Base-by-base conservation (phyloP, 2,797 vertebrate species). In the Limnodromus scolopaceus region DNA sequence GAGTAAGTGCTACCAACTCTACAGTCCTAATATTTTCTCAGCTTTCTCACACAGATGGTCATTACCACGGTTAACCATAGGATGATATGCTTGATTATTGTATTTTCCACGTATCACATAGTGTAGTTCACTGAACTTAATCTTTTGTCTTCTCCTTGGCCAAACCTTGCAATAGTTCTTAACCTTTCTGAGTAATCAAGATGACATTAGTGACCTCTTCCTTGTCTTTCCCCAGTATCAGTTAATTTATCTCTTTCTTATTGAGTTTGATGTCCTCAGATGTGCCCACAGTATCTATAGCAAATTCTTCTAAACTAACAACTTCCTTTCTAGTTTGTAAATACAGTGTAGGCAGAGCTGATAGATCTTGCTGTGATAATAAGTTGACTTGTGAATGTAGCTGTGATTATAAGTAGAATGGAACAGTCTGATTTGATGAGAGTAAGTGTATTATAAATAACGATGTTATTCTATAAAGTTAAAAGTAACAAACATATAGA, bases 351-450 rank as follows among this genome's bases (percentile, higher is more conserved):
- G 89, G 96, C 90, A 90, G 93, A 96, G 87, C 71, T 96, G 97
- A 95, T 97, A 93, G 91, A 91, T 95, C 94, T 94, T 38, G 36
- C 88, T 96, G 89, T 94, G 92, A 96, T 97, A 97, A 96, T 80
- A 96, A 92, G 78, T 87, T 97, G 92, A 96, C 92, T 96, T 97
- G 92, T 93, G 97, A 97, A 93, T 85, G 43, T 84, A 95, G 58
- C 84, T 95, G 90, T 96, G 97, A 92, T 97, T 97, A 94, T 94
- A 96, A 96, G 96, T 87, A 95, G 91, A 97, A 93, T 81, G 69
- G n/a, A 96, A 91, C 80, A 92, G 85, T 94, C 84, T 96, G 71
- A 94, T 89, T 92, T 97, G 76, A 92, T 95, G 87, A 95, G 80
- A 84, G 38, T 49, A 90, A 87, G 20, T 57, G 49, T 97, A 34